Conservation (phyloP, 2,888 invertebrate genomes). For the Plebejus argus region DNA sequence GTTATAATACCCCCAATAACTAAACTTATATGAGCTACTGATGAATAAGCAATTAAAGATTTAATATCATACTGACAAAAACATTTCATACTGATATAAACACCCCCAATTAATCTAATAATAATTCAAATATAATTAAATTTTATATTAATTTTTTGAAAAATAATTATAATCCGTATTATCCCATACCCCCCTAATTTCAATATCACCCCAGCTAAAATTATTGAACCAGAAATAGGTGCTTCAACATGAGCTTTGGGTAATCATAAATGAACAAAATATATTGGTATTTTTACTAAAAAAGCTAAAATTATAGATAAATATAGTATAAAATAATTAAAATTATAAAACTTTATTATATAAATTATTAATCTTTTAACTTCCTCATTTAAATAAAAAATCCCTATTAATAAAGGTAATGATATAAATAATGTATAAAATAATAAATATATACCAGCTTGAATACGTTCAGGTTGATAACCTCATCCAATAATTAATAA, state of each 20-base stretch:
- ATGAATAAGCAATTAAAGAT: conserved; percentile 87
- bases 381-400: conserved; percentile 75
- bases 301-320: conserved; percentile 81
- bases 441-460: conserved; percentile 84
- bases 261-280: conserved; percentile 85
- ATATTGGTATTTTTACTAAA: conserved; percentile 87
- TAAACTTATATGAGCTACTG: conserved; percentile 85
- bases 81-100: conserved; percentile 84
- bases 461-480: conserved; percentile 84
- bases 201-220: conserved; percentile 87
- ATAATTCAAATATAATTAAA: conserved; percentile 77
- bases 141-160: conserved; percentile 67
- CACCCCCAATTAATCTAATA: conserved; percentile 80
- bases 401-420: conserved; percentile 81
- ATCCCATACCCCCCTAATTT: conserved; percentile 82
- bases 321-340: conserved; percentile 74
- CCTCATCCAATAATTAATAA: conserved; percentile 86
- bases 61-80: conserved; percentile 84
- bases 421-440: conserved; percentile 87
- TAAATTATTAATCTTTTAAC: conserved; percentile 75
- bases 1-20: conserved; percentile 81
- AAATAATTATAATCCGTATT: conserved; percentile 76
- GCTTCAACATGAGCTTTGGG: conserved; percentile 90
- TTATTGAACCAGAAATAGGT: conserved; percentile 86
- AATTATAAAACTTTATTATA: conserved; percentile 69